Conservation (phyloP, 1,140 invertebrate species). For the Drosophila arizonae region DNA sequence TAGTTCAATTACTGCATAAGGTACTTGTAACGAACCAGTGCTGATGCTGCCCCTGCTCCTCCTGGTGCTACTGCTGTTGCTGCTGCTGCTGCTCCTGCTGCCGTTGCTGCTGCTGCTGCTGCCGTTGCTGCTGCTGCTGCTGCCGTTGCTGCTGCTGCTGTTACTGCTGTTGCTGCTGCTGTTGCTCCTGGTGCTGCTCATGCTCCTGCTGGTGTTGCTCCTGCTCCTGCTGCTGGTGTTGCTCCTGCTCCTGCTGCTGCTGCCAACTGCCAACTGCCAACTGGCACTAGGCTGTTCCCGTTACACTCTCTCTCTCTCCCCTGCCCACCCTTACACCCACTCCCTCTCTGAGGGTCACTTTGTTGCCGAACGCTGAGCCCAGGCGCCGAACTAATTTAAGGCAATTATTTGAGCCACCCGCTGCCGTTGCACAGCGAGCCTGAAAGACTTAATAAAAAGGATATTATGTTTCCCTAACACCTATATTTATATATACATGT, state of each 20-base stretch:
- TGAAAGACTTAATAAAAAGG: not conserved
- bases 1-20: constrained; percentile 80
- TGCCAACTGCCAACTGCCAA: constrained; percentile 29
- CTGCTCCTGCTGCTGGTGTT: no score
- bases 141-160: constrained; percentile 19
- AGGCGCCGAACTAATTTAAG: constrained; percentile 71
- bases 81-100: constrained; percentile 9
- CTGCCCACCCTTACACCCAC: not conserved
- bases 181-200: constrained; percentile 24
- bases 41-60: constrained; percentile 21
- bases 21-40: constrained; percentile 60
- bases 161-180: not conserved
- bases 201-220: no score
- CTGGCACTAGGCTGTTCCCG: constrained; percentile 3
- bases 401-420: constrained; percentile 74
- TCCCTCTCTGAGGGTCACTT: not conserved
- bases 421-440: constrained; percentile 24
- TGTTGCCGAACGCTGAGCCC: constrained; percentile 24
- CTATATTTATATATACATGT: no score
- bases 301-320: no score
- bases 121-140: no score
- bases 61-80: constrained; percentile 4
- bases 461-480: not conserved
- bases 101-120: no score
- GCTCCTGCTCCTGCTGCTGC: no score